Evolutionary conservation across 2,797 vertebrate species (phyloP), one percentile per base, ranked within the genome.

Genomic region (Gouania willdenowi): DNA sequence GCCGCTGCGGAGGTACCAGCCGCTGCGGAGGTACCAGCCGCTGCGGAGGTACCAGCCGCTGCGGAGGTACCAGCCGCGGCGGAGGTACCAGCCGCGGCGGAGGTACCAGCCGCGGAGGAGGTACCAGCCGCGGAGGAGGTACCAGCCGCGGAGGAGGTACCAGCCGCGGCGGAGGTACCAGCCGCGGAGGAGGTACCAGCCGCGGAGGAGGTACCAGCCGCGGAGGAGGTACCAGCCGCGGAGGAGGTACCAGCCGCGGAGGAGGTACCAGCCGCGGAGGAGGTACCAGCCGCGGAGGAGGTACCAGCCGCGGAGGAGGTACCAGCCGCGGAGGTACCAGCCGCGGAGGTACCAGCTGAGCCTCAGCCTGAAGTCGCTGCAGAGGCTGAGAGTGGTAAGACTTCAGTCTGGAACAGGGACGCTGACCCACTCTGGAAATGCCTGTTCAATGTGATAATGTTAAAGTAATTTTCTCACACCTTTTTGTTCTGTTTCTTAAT

Each of bases 371-470:
- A 20, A 20, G 19, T 19, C 20, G 26, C 58, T 1, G 2, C 54
- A 4, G 19, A 20, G 19, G 19, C 19, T 20, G 40, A 59, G 40
- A 70, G 71, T 45, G 79, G 75, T 85, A 75, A 82, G 69, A 48
- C 27, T 32, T 33, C 2, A 5, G 26, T 14, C n/a, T 43, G 54
- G 38, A 52, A 37, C n/a, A 12, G 46, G 28, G 17, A 28, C 26
- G 26, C 3, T 11, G 48, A 36, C 25, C 15, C 25, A 50, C 4
- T 8, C 23, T 43, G 41, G 6, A 1, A 28, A 18, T 16, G 13
- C 12, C 16, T 10, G 34, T 25, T 26, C 10, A 12, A 14, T 14
- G 38, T 32, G 9, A 21, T 40, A 23, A 47, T 5, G 9, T 25
- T 50, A 27, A 45, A 25, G 20, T 39, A 31, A n/a, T 36, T 29